Conservation (phyloP, 2,113 vertebrate genomes). For the Isichthys henryi region DNA sequence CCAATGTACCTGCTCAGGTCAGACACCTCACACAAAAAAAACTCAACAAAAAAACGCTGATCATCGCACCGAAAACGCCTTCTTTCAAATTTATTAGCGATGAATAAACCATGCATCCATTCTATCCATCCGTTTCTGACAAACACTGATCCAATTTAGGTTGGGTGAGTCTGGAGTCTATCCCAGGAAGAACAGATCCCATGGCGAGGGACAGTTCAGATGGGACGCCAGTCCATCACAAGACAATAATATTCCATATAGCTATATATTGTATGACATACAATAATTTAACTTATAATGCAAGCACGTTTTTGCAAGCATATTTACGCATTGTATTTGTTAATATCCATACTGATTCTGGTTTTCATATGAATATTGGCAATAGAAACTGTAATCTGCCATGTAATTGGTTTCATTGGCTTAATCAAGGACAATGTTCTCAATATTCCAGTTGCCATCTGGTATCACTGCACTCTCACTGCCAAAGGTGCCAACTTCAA, state of each 20-base stretch:
- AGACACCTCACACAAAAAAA: not conserved
- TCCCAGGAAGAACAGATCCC: not conserved
- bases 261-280: not conserved
- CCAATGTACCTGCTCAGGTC: not conserved
- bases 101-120: not conserved
- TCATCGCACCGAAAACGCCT: not conserved
- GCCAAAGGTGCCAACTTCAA: not conserved
- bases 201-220: not conserved
- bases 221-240: not conserved
- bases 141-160: not conserved
- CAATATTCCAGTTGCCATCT: not conserved
- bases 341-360: not conserved
- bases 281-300: not conserved
- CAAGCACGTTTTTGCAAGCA: not conserved
- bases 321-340: not conserved
- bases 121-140: not conserved
- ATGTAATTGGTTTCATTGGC: not conserved
- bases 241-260: not conserved
- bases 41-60: not conserved
- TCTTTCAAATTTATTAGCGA: not conserved
- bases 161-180: not conserved
- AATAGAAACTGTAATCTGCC: not conserved
- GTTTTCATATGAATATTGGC: not conserved
- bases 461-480: not conserved
- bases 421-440: not conserved